Conservation (phyloP, 1,140 invertebrate genomes). For the Zaprionus inermis region DNA sequence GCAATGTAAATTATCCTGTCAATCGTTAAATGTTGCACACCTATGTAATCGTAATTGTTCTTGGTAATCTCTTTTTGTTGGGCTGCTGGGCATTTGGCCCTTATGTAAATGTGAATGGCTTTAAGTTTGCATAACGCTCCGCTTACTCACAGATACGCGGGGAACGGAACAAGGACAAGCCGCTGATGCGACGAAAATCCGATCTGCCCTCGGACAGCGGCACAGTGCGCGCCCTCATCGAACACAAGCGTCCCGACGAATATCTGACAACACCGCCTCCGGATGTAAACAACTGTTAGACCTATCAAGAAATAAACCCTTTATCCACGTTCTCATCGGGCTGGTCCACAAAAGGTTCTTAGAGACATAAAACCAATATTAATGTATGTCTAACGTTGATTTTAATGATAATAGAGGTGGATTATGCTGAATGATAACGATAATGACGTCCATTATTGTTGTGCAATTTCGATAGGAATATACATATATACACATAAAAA, state of each 20-base stretch:
- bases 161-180: constrained; percentile 91
- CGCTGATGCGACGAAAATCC: constrained; percentile 95
- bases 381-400: constrained; percentile 39
- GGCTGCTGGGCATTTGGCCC: constrained; percentile 8
- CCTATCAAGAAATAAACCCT: not conserved
- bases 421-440: constrained; percentile 27
- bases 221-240: constrained; percentile 94
- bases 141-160: constrained; percentile 73
- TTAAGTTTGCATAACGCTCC: constrained; percentile 55
- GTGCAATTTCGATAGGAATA: constrained; percentile 45
- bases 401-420: constrained; percentile 34
- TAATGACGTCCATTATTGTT: constrained; percentile 27
- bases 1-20: constrained; percentile 25
- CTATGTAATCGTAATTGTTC: constrained; percentile 31
- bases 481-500: constrained; percentile 35
- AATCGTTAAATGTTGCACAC: constrained; percentile 32
- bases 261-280: constrained; percentile 91
- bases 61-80: constrained; percentile 21
- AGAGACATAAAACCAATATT: constrained; percentile 7
- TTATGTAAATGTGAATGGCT: constrained; percentile 20
- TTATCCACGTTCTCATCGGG: constrained; percentile 17
- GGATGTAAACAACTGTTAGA: constrained; percentile 85
- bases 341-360: constrained; percentile 51
- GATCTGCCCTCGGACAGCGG: constrained; percentile 96
- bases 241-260: constrained; percentile 96